phyloP scores from a whole-genome alignment of 2,888 invertebrate species.

The Drosophila rellima region DNA sequence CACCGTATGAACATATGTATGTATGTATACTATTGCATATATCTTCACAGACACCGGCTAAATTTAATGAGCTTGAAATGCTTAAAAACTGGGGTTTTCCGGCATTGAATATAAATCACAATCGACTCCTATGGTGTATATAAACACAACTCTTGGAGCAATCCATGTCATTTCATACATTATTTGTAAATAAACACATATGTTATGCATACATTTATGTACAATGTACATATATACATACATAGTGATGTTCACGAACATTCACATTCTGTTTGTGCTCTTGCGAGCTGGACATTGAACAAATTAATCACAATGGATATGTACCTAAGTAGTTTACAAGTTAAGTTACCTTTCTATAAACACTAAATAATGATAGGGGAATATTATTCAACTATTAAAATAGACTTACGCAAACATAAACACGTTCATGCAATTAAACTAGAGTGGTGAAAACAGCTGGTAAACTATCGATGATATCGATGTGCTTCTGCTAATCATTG shows the following conservation, averaged over 20 bases:
- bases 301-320: background rate
- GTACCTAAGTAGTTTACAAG: background rate
- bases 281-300: background rate
- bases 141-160: background rate
- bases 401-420: conserved; percentile 23
- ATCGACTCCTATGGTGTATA: background rate
- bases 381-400: conserved; percentile 4
- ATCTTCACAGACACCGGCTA: background rate
- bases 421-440: conserved; percentile 16
- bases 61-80: background rate
- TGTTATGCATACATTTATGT: background rate
- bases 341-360: background rate
- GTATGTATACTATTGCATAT: background rate
- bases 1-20: background rate
- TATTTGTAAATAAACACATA: conserved; percentile 1
- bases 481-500: background rate
- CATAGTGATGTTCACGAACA: background rate
- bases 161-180: background rate
- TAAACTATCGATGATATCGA: background rate
- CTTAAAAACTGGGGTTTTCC: no score
- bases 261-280: background rate
- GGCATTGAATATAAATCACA: background rate
- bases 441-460: conserved; percentile 11
- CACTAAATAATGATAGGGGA: background rate
- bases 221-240: background rate